Percentiles rank a stretch among this genome's conserved stretches.
Evolutionary conservation across 2,888 invertebrate species (phyloP).

Genomic region (Bellardia pandia): DNA sequence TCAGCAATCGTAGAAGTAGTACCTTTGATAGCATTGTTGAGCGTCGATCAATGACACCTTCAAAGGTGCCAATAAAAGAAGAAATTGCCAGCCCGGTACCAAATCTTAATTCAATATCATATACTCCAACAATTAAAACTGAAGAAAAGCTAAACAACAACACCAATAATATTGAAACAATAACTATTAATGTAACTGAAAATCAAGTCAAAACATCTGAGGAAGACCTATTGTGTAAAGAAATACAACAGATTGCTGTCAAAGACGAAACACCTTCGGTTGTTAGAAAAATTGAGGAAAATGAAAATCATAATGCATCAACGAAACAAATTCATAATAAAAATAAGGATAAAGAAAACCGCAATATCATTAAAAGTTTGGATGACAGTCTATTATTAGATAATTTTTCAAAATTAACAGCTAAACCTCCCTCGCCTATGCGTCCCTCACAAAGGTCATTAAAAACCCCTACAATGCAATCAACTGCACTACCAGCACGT

Average conservation of each 20-base stretch:
- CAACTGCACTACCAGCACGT: constrained; percentile 51
- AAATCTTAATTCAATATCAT: neutral
- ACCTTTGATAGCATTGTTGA: constrained; percentile 37
- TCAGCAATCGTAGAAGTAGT: constrained; percentile 52
- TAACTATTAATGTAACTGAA: neutral
- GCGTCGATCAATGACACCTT: constrained; percentile 40
- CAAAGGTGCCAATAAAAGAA: neutral
- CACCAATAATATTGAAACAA: neutral
- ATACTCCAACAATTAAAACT: neutral
- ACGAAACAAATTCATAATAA: neutral
- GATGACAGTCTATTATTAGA: neutral
- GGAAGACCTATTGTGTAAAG: neutral
- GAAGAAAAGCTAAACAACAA: neutral
- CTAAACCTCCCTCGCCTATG: constrained; percentile 50
- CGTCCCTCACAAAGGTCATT: constrained; percentile 45
- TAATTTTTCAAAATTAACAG: constrained; percentile 47
- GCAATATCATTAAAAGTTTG: neutral
- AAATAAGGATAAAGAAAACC: constrained; percentile 51
- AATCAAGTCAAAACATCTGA: neutral
- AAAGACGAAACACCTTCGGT: neutral
- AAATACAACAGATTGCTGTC: neutral
- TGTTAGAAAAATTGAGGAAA: neutral
- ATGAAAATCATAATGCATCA: neutral
- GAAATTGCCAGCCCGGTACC: neutral
- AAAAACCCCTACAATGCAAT: constrained; percentile 21